These are phyloP conservation scores for Erpornis zantholeuca DNA, from an alignment of 2,113 vertebrate genomes.

Conservation along the genomic window DNA sequence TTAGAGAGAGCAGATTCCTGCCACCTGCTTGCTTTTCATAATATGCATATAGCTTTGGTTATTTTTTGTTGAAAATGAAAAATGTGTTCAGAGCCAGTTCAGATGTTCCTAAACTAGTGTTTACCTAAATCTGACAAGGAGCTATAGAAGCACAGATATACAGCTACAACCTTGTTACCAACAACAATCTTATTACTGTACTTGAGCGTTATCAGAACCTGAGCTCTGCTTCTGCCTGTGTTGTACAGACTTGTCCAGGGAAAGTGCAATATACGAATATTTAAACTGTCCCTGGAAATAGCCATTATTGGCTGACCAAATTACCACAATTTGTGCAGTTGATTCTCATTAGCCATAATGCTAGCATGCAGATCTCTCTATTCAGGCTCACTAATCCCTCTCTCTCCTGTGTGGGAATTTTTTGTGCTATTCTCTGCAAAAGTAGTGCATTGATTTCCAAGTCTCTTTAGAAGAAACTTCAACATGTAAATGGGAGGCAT, in stretches of 20 bases:
- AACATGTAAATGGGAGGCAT: background rate
- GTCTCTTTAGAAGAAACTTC: background rate
- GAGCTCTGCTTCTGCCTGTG: background rate
- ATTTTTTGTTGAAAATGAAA: background rate
- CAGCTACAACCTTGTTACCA: background rate
- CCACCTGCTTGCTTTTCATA: background rate
- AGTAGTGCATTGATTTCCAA: background rate
- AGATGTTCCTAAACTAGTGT: background rate
- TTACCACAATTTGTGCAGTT: background rate
- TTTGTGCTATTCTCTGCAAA: background rate
- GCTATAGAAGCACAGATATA: background rate
- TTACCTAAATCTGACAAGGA: background rate
- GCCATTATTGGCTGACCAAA: background rate
- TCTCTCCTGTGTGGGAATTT: background rate
- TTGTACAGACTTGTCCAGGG: background rate
- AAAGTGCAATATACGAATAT: background rate
- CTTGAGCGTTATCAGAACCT: fast-evolving
- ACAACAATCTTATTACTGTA: background rate
- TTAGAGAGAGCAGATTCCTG: background rate
- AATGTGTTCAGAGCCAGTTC: background rate
- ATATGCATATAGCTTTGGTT: background rate
- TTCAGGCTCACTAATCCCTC: background rate
- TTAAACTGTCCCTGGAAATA: background rate
- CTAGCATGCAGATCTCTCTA: background rate
- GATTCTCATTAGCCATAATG: background rate